phyloP scores from a whole-genome alignment of 2,113 vertebrate species.

The Perca flavescens region DNA sequence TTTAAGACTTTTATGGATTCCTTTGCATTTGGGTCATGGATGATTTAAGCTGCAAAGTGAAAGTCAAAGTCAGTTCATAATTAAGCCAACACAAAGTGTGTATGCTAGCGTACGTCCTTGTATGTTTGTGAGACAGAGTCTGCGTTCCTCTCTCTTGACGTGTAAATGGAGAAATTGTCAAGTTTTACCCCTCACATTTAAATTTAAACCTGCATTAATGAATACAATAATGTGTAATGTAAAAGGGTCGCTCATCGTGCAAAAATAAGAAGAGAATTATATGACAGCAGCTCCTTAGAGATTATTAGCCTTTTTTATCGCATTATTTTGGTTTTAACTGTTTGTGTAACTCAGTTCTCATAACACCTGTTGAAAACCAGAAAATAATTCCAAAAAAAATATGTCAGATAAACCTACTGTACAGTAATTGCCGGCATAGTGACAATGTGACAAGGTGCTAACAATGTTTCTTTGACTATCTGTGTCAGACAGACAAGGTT shows the following conservation, averaged over 20 bases:
- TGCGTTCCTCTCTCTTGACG: neutral
- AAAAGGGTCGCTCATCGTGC: neutral
- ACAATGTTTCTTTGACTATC: neutral
- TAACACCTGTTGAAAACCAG: neutral
- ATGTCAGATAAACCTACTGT: neutral
- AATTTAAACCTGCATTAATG: conserved; percentile 21
- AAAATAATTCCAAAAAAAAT: neutral
- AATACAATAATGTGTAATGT: conserved; percentile 2
- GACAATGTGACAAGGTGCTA: neutral
- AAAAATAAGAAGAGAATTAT: neutral
- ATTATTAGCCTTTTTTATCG: neutral
- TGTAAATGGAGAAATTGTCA: conserved; percentile 23
- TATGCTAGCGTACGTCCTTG: neutral
- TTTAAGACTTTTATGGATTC: conserved; percentile 51
- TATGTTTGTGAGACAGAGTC: conserved; percentile 1
- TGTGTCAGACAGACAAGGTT: neutral
- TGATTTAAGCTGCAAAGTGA: conserved; percentile 63
- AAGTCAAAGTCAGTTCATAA: conserved; percentile 70
- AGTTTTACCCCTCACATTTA: conserved; percentile 4
- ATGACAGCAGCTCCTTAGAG: neutral
- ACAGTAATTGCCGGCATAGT: neutral
- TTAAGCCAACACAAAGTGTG: conserved; percentile 51
- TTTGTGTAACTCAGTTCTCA: neutral
- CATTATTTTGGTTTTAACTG: neutral
- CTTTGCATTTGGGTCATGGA: conserved; percentile 56